Evolutionary conservation across 2,888 invertebrate species (phyloP), one percentile per base, ranked within the genome.

Genomic region (Acleris emargana): DNA sequence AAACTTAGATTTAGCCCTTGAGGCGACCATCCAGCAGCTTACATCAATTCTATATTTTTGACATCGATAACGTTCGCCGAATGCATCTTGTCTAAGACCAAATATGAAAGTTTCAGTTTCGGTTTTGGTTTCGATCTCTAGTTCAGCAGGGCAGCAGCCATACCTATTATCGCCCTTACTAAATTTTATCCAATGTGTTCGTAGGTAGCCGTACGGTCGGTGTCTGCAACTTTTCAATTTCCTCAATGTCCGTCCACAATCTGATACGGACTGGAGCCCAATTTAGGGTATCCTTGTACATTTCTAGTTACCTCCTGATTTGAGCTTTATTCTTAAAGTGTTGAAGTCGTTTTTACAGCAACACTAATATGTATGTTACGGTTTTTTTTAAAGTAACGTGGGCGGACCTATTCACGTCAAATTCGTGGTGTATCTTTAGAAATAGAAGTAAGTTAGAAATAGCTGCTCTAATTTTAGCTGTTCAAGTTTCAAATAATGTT

Each of bases 181-280:
- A 32, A 49, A 52, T n/a, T n/a, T n/a, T n/a, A n/a, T 52, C 58
- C 58, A 49, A 58, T 49, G 18, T 17, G 20, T 18, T 52, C 4
- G 20, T 16, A 47, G 17, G 18, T 13, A 16, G 16, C 13, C n/a
- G 57, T 16, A 51, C 25, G 45, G 52, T 16, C 45, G 7, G n/a
- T 38, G 38, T 55, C 28, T 28, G 17, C 55, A 28, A 60, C 50
- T 50, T 61, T 66, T 66, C 66, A 61, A 66, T 66, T 66, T 66
- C 66, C 60, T 51, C 32, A n/a, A 47, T 55, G 55, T 52, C 51
- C 57, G 51, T 25, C 32, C n/a, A 11, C 18, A 50, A 57, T 66
- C 66, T 60, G 66, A 61, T 66, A 57, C 20, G 45, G 55, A 38
- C 22, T 25, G 20, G 18, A 51, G 57, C 61, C 51, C 43, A 60